These are phyloP conservation scores for Enteromius anoplus DNA, from an alignment of 2,797 vertebrate genomes.

Conservation along the genomic window DNA sequence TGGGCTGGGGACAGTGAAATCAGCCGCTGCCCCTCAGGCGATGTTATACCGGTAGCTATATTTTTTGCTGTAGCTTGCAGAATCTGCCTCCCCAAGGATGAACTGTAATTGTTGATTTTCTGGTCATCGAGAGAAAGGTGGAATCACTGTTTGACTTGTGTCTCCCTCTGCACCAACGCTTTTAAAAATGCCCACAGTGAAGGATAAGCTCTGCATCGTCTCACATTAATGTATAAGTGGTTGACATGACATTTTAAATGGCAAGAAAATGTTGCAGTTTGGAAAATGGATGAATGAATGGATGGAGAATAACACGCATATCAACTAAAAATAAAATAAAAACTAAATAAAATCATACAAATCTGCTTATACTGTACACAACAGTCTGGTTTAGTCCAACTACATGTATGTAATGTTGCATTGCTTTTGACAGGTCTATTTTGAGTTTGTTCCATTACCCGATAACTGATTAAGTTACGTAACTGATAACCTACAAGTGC, in stretches of 20 bases:
- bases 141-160: slow-evolving; percentile 37
- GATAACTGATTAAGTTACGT: slow-evolving; percentile 78
- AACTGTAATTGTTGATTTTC: slow-evolving; percentile 43
- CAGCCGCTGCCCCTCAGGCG: slow-evolving; percentile 31
- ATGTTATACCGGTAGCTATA: slow-evolving; percentile 14
- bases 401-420: background rate
- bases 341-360: background rate
- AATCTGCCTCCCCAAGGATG: slow-evolving; percentile 12
- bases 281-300: background rate
- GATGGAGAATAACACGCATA: background rate
- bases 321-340: background rate
- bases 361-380: background rate
- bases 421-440: slow-evolving; percentile 67
- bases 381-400: background rate
- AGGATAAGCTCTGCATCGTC: slow-evolving; percentile 7
- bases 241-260: background rate
- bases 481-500: slow-evolving; percentile 75
- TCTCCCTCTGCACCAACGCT: background rate
- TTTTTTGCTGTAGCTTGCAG: slow-evolving; percentile 39
- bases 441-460: slow-evolving; percentile 70
- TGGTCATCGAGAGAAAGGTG: slow-evolving; percentile 6
- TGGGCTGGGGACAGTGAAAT: slow-evolving; percentile 33
- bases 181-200: slow-evolving; percentile 51
- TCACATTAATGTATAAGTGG: background rate
- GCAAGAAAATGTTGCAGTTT: background rate